Conservation (phyloP, 2,797 vertebrate genomes). For the Alfaro cultratus region DNA sequence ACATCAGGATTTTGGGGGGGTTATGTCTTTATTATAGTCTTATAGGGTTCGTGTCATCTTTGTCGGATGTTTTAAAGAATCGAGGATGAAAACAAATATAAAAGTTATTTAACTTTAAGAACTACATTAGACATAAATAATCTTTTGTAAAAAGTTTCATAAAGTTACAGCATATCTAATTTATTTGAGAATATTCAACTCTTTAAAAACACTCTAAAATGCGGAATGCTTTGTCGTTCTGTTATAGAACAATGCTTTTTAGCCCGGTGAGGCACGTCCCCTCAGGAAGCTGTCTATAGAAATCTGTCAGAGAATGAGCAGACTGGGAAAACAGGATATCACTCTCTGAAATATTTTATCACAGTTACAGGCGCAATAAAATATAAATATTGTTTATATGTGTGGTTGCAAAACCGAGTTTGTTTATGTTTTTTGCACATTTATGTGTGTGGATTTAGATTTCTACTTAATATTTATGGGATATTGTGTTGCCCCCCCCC, state of each 20-base stretch:
- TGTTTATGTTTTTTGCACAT: background rate
- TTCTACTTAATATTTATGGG: background rate
- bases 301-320: background rate
- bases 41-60: constrained; percentile 9
- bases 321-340: background rate
- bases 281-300: background rate
- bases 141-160: constrained; percentile 20
- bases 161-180: constrained; percentile 12
- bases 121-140: constrained; percentile 6
- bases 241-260: constrained; percentile 25
- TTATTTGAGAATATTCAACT: constrained; percentile 17
- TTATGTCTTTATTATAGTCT: constrained; percentile 4
- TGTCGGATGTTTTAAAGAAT: constrained; percentile 8
- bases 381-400: background rate
- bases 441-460: background rate
- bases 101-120: background rate
- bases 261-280: constrained; percentile 30
- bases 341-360: constrained; percentile 7
- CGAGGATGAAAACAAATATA: background rate
- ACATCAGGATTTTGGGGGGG: background rate
- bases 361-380: constrained; percentile 9
- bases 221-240: constrained; percentile 23
- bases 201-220: constrained; percentile 27
- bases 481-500: background rate
- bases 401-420: constrained; percentile 13